phyloP scores from a whole-genome alignment of 2,113 vertebrate genomes.

The Morone chrysops region DNA sequence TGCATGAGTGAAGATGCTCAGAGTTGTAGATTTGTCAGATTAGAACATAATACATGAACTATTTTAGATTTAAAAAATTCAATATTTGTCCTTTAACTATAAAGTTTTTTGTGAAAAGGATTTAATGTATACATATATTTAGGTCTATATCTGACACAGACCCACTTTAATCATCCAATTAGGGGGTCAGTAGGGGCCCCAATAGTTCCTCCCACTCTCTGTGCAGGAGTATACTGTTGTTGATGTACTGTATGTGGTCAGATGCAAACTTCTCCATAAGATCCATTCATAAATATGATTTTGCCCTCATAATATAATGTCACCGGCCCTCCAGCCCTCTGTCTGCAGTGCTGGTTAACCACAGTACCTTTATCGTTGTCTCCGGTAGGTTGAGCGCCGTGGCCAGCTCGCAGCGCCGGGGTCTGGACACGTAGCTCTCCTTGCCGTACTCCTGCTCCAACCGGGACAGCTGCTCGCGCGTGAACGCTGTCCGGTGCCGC shows the following conservation, averaged over 20 bases:
- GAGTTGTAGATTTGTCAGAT: no score
- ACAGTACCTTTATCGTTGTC: conserved; percentile 78
- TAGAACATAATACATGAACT: no score
- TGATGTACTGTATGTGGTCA: neutral
- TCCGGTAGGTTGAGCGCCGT: conserved; percentile 76
- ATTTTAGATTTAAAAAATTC: no score
- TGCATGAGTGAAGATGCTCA: no score
- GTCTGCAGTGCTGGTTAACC: no score
- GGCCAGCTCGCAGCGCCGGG: conserved; percentile 79
- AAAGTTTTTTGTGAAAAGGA: no score
- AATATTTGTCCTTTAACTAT: no score
- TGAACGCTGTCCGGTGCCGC: conserved; percentile 80
- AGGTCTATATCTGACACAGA: no score
- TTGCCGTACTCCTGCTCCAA: conserved; percentile 80
- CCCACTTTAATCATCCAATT: no score
- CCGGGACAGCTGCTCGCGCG: conserved; percentile 75
- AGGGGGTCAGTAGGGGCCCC: no score
- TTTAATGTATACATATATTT: no score
- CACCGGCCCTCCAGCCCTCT: no score
- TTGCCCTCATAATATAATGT: neutral
- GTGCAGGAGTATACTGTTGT: neutral
- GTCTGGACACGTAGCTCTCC: conserved; percentile 81
- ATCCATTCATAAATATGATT: neutral
- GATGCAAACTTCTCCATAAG: neutral
- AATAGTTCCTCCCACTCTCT: neutral